Conservation (phyloP, 1,140 invertebrate genomes). For the Phthorimaea operculella region DNA sequence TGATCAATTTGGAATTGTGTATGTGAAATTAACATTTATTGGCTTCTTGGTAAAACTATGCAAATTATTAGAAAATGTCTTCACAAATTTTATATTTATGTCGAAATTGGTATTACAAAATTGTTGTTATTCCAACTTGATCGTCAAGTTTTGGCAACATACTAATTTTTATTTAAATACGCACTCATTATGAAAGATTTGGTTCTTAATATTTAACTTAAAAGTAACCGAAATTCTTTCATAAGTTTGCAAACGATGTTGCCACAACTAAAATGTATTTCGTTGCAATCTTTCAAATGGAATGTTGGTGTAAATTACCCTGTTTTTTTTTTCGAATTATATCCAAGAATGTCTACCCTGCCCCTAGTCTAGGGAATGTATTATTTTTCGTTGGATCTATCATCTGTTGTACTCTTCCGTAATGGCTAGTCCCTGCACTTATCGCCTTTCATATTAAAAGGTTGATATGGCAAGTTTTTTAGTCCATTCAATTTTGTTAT, state of each 20-base stretch:
- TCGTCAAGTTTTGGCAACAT: slow-evolving; percentile 58
- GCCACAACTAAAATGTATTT: slow-evolving; percentile 43
- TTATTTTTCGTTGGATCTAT: slow-evolving; percentile 37
- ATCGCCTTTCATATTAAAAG: slow-evolving; percentile 46
- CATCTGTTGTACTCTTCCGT: slow-evolving; percentile 43
- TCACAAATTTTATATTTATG: not conserved
- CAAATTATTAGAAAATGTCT: slow-evolving; percentile 11
- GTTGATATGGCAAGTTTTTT: slow-evolving; percentile 60
- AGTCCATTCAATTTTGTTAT: slow-evolving; percentile 23
- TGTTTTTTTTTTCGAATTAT: slow-evolving; percentile 39
- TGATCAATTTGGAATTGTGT: slow-evolving; percentile 65
- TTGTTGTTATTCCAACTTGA: slow-evolving; percentile 59
- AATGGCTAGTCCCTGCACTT: slow-evolving; percentile 55
- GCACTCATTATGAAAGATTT: not conserved
- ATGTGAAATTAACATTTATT: slow-evolving; percentile 48
- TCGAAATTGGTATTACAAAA: slow-evolving; percentile 9
- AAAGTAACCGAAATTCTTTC: not conserved
- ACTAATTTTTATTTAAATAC: not conserved
- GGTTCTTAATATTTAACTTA: not conserved
- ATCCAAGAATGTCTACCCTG: slow-evolving; percentile 52
- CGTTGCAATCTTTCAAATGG: slow-evolving; percentile 63
- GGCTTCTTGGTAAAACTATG: slow-evolving; percentile 33
- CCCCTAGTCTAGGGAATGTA: slow-evolving; percentile 57
- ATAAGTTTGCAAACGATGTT: slow-evolving; percentile 34
- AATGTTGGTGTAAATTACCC: slow-evolving; percentile 68